Percentiles rank a stretch among this genome's conserved stretches.
phyloP scores from a whole-genome alignment of 2,797 vertebrate genomes.

The Paramormyrops hopkinsi region DNA sequence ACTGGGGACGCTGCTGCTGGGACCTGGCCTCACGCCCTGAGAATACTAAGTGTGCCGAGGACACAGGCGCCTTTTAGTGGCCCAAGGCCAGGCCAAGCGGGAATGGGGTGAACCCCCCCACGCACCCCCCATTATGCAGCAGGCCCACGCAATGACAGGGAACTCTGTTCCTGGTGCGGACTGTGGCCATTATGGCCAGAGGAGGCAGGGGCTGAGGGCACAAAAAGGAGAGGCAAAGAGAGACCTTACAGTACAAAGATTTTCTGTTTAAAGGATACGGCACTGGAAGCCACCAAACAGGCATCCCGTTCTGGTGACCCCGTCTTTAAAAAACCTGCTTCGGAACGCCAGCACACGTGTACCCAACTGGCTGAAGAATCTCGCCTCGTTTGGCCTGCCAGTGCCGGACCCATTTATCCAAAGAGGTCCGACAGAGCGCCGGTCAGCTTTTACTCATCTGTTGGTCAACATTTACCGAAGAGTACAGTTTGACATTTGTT shows the following conservation, averaged over 20 bases:
- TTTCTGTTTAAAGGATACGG: background rate
- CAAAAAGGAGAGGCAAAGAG: background rate
- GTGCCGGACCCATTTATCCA: background rate
- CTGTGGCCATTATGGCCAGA: conserved; percentile 14
- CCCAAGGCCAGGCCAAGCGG: conserved; percentile 32
- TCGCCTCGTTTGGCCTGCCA: background rate
- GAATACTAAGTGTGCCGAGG: conserved; percentile 55
- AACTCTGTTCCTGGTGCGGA: conserved; percentile 46
- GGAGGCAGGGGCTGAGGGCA: background rate
- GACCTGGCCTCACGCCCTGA: conserved; percentile 11
- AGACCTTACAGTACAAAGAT: conserved; percentile 1
- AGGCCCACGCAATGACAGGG: conserved; percentile 45
- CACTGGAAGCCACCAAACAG: background rate
- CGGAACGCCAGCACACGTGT: background rate
- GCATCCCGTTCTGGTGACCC: background rate
- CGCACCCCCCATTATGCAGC: conserved; percentile 42
- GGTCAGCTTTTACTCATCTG: background rate
- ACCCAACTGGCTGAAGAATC: background rate
- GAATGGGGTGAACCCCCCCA: conserved; percentile 38
- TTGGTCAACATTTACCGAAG: background rate
- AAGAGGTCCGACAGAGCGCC: background rate
- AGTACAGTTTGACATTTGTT: background rate
- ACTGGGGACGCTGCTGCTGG: background rate
- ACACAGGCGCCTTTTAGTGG: conserved; percentile 61
- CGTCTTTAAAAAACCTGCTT: background rate